Conservation (phyloP, 1,140 invertebrate species). For the Capitella teleta region DNA sequence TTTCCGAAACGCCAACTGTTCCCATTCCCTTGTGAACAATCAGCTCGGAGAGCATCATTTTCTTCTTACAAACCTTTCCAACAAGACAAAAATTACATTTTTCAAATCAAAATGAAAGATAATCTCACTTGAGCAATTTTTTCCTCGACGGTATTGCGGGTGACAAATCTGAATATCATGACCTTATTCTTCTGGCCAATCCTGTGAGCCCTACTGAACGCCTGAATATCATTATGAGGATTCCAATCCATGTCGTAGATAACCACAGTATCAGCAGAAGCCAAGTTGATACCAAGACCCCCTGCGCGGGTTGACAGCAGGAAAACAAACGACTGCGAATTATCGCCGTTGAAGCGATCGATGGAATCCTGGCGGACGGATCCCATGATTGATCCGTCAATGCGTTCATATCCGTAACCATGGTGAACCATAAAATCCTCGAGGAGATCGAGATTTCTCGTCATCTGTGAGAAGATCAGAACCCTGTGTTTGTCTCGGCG, state of each 20-base stretch:
- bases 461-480: slow-evolving; percentile 90
- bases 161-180: slow-evolving; percentile 99
- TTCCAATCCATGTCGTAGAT: slow-evolving; percentile 99
- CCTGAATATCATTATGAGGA: slow-evolving; percentile 96
- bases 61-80: slow-evolving; percentile 58
- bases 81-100: not conserved
- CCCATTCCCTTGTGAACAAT: slow-evolving; percentile 81
- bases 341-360: slow-evolving; percentile 59
- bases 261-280: slow-evolving; percentile 94
- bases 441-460: slow-evolving; percentile 92
- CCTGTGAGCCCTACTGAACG: slow-evolving; percentile 90
- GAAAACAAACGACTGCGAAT: slow-evolving; percentile 64
- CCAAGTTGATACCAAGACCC: slow-evolving; percentile 92
- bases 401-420: slow-evolving; percentile 92
- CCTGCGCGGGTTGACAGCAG: slow-evolving; percentile 88
- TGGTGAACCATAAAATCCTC: slow-evolving; percentile 93
- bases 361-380: slow-evolving; percentile 87
- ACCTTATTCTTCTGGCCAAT: slow-evolving; percentile 93
- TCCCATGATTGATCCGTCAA: slow-evolving; percentile 92
- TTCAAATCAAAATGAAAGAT: no score
- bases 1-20: slow-evolving; percentile 53
- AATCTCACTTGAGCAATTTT: slow-evolving; percentile 82
- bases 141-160: slow-evolving; percentile 91
- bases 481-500: slow-evolving; percentile 85
- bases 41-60: slow-evolving; percentile 98